phyloP scores from a whole-genome alignment of 2,888 invertebrate species.

The Morpho helenor region DNA sequence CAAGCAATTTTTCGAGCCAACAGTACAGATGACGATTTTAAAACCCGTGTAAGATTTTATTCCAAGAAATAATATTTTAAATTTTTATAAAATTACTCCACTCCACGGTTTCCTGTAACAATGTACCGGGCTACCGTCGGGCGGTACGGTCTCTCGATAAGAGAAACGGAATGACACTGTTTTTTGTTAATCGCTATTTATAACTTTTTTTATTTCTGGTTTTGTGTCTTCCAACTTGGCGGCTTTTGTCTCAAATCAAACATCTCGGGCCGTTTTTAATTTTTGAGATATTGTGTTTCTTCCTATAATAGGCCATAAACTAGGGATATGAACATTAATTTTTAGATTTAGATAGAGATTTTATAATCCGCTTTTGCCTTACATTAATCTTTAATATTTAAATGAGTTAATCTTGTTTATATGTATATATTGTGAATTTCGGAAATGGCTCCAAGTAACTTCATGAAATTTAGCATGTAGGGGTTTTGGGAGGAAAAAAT shows the following conservation, averaged over 20 bases:
- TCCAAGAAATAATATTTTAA: background rate
- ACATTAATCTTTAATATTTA: no score
- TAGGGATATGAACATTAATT: constrained; percentile 12
- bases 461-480: no score
- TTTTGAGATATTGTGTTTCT: constrained; percentile 33
- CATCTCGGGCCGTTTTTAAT: constrained; percentile 47
- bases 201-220: constrained; percentile 57
- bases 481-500: no score
- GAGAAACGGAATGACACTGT: constrained; percentile 72
- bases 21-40: background rate
- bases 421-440: no score
- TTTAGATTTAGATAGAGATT: constrained; percentile 3
- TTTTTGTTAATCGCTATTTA: constrained; percentile 77
- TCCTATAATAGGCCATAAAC: constrained; percentile 21
- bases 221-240: constrained; percentile 44
- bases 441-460: no score
- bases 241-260: constrained; percentile 63
- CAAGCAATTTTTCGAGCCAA: no score
- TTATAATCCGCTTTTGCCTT: background rate
- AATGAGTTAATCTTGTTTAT: no score
- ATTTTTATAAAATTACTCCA: constrained; percentile 14
- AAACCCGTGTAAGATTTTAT: constrained; percentile 3
- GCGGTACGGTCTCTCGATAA: constrained; percentile 50
- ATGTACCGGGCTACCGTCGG: constrained; percentile 42
- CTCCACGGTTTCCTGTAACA: constrained; percentile 44